These are phyloP conservation scores for Sarotherodon lohbergeri DNA, from an alignment of 2,113 vertebrate genomes.

Conservation along the genomic window DNA sequence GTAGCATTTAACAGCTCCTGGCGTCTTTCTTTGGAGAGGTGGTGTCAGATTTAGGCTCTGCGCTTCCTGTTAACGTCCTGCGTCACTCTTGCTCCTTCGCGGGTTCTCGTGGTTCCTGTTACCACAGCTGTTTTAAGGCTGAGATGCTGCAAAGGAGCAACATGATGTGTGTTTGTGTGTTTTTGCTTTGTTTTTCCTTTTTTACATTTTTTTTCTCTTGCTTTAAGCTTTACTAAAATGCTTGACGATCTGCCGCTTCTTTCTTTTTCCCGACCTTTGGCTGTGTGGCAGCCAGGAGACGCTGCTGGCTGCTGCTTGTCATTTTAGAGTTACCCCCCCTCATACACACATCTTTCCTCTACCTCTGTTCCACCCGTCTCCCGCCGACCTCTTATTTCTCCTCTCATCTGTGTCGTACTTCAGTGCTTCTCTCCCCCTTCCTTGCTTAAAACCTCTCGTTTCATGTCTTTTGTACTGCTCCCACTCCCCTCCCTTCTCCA, in stretches of 20 bases:
- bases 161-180: not conserved
- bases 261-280: not conserved
- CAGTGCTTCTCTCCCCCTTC: conserved; percentile 29
- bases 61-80: not conserved
- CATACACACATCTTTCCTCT: not conserved
- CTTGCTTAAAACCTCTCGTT: conserved; percentile 8
- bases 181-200: not conserved
- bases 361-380: not conserved
- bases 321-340: not conserved
- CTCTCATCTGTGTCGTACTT: conserved; percentile 58
- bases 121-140: not conserved
- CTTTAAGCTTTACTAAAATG: not conserved
- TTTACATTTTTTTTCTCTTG: not conserved
- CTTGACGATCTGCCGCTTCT: not conserved
- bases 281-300: not conserved
- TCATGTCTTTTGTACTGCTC: conserved; percentile 35
- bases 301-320: conserved; percentile 17
- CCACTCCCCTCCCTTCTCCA: conserved; percentile 8
- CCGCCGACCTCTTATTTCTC: not conserved
- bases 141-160: conserved; percentile 31
- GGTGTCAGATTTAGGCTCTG: not conserved
- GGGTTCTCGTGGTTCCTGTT: not conserved
- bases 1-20: not conserved
- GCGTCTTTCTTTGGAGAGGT: not conserved
- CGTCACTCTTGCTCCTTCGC: conserved; percentile 14